Evolutionary conservation across 1,140 invertebrate genomes (phyloP).

Genomic region (Diorhabda carinulata): DNA sequence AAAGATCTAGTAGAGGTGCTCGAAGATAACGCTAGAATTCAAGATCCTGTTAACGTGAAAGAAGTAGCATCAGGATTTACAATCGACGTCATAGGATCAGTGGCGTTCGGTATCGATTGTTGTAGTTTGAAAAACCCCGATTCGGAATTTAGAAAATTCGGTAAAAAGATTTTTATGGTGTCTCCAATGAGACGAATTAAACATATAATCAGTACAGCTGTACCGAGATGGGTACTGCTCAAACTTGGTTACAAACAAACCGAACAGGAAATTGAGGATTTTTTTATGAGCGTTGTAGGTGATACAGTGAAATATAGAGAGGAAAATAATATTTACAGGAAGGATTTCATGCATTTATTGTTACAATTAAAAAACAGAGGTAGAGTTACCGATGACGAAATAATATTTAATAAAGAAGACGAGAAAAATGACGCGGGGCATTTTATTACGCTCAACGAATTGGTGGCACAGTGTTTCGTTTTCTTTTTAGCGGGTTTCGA

Average conservation of each 20-base stretch:
- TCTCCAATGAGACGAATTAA: conserved; percentile 14
- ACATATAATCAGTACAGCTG: neutral
- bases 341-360: conserved; percentile 56
- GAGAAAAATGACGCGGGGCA: conserved; percentile 34
- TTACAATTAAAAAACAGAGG: conserved; percentile 52
- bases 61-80: conserved; percentile 23
- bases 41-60: conserved; percentile 19
- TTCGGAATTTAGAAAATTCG: conserved; percentile 48
- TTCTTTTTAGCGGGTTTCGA: conserved; percentile 56
- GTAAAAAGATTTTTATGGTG: conserved; percentile 26
- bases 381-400: conserved; percentile 38
- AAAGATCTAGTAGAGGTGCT: conserved; percentile 46
- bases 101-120: conserved; percentile 50
- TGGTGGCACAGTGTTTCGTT: conserved; percentile 47
- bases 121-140: conserved; percentile 37
- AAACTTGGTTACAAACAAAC: conserved; percentile 3
- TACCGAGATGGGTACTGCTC: neutral
- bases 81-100: conserved; percentile 24
- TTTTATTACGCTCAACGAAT: conserved; percentile 25
- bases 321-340: conserved; percentile 49
- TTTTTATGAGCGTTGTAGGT: conserved; percentile 45
- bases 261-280: conserved; percentile 31
- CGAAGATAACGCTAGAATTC: conserved; percentile 25
- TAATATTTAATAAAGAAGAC: conserved; percentile 19
- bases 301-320: conserved; percentile 43